Evolutionary conservation across 2,888 invertebrate genomes (phyloP), one percentile per base, ranked within the genome.

Genomic region (Phengaris arion): DNA sequence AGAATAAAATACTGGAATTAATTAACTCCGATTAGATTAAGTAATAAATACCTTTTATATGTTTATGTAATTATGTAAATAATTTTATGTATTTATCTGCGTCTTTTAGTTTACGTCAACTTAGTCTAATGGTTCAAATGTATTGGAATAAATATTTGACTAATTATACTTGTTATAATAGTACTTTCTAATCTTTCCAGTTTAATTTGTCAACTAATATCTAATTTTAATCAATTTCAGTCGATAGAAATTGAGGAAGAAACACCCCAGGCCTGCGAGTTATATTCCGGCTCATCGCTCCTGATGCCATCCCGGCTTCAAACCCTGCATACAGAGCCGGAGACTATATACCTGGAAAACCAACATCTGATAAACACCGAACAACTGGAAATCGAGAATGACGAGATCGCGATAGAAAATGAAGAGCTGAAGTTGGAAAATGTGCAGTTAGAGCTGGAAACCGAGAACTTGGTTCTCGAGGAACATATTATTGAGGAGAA

Each of bases 201-300:
- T 22, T 22, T 22, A 22, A 22, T 22, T 22, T 22, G 22, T 1
- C 22, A 22, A 22, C 22, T 22, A 0, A 22, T 0, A 22, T 22
- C 22, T 52, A 6, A 52, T 52, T 52, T 10, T 52, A 52, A 46
- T 51, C 72, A 2, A 64, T 45, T 64, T 35, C 80, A 86, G 85
- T 81, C 82, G 57, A 81, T 81, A 9, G 79, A 79, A 46, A 45
- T 85, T 48, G 83, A 82, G 4, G 82, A 48, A 81, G 5, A 77
- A 77, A 72, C 84, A 86, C 74, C 85, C 22, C 80, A 83, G 9
- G 77, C 82, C 0, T 84, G 85, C 78, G 83, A 83, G 74, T 79
- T 88, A 74, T 87, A 84, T 83, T 77, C 86, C 1, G 85, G 85
- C 2, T 79, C 86, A 7, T 84, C 87, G 13, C 82, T 88, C 64